Base-by-base conservation (phyloP, 2,797 vertebrate genomes). In the Champsocephalus gunnari region DNA sequence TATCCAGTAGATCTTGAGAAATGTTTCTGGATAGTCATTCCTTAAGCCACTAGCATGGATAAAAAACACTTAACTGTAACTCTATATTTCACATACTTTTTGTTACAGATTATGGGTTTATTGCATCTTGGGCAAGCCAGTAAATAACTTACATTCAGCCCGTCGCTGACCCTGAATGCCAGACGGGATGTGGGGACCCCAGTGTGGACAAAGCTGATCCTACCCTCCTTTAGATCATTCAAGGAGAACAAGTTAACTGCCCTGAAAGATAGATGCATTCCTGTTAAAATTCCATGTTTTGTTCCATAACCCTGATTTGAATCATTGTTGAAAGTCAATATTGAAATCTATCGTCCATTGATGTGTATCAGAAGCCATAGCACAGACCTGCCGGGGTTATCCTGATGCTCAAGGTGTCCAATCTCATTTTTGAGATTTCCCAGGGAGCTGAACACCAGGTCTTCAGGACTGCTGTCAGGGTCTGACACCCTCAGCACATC, bases 111-210 rank as follows among this genome's bases (percentile, higher is more conserved):
- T 62, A 44, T 67, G 7, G 49, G 1, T 47, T 73, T 49, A 51
- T 17, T 41, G n/a, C 1, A 10, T 64, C n/a, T 73, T 54, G 21
- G 48, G 14, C 7, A 69, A 64, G 16, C 0, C 32, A 13, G 6
- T 38, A 34, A 7, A 51, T 60, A 13, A 69, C 82, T 80, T 66
- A 92, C 93, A 81, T 95, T 96, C 64, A 96, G 93, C 43, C 96
- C 96, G 19, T 99, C 97, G 0, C 92, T 97, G 17, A 96, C 97
- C 87, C 96, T 95, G 49, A 99, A 82, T 24, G 96, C 95, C 87
- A 98, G 91, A 64, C 95, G 93, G 53, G 96, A 94, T 59, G 96
- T 96, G 68, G 77, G 87, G 61, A 93, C 70, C 0, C 96, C 96
- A 19, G 82, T 93, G 88, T 97, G 97, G 44, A 96, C 94, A 75